A percentile compares a stretch with the other conserved stretches of the same genome.
These are phyloP conservation scores for Gastracanthus pulcherrimus DNA, from an alignment of 2,888 invertebrate species.

Conservation along the genomic window DNA sequence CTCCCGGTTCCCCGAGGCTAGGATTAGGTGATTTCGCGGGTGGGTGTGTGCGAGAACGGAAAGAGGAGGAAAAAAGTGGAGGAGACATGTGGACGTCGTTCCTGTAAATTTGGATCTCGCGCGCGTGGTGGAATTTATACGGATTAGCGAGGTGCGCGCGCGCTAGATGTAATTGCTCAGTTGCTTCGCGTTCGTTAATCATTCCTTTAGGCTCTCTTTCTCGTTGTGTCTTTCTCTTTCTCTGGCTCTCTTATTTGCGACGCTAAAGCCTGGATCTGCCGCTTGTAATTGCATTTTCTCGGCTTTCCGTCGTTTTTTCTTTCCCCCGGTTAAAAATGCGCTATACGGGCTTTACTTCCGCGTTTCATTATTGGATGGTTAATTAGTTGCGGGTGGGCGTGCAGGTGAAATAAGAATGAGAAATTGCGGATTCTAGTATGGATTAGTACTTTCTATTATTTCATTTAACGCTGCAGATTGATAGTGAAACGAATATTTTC, in stretches of 20 bases:
- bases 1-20: background rate
- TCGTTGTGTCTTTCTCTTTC: background rate
- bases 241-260: background rate
- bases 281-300: conserved; percentile 34
- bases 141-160: too few species aligned
- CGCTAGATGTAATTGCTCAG: conserved; percentile 36
- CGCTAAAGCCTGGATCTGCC: conserved; percentile 11
- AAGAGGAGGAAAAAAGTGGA: background rate
- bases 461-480: background rate
- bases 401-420: background rate
- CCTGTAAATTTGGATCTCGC: conserved; percentile 37
- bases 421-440: background rate
- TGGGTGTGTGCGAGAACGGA: too few species aligned
- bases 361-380: conserved; percentile 35
- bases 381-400: background rate
- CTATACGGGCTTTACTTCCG: background rate
- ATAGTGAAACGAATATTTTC: too few species aligned
- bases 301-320: background rate
- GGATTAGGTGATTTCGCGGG: conserved; percentile 44
- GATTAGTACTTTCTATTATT: background rate
- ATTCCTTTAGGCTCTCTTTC: conserved; percentile 21
- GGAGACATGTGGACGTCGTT: background rate
- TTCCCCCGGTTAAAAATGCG: background rate
- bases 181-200: conserved; percentile 33
- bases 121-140: conserved; percentile 34